Evolutionary conservation across 37 sponge, comb jelly and placozoan genomes (phyloP).

Genomic region (Oscarella lobularis): DNA sequence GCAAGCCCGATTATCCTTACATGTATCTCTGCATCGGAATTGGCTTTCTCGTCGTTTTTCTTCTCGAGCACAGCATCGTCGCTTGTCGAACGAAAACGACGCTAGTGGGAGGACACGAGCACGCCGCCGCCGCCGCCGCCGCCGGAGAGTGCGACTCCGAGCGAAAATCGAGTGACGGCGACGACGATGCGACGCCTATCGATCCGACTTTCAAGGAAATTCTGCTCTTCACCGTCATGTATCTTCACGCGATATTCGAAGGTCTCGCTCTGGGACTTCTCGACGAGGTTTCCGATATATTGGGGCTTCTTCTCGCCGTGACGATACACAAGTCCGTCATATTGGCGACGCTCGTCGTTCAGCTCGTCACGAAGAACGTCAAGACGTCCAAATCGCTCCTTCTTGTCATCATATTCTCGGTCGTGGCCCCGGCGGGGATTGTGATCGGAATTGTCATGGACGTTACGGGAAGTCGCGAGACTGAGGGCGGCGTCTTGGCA

Average conservation of each 20-base stretch:
- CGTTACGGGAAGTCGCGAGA: background rate
- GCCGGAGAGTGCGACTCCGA: background rate
- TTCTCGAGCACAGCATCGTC: background rate
- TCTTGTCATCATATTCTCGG: background rate
- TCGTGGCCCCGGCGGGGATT: background rate
- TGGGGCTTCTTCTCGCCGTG: background rate
- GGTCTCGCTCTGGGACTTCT: background rate
- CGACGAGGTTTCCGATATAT: background rate
- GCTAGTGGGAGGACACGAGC: background rate
- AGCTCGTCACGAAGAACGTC: background rate
- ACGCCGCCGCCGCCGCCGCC: background rate
- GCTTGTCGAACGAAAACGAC: background rate
- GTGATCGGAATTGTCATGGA: background rate
- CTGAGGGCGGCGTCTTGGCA: background rate
- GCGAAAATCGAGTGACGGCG: background rate
- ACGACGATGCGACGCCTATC: background rate
- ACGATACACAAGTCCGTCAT: background rate
- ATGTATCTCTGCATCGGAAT: background rate
- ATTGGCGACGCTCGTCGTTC: background rate
- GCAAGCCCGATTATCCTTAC: background rate
- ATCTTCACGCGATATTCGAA: background rate
- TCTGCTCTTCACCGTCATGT: background rate
- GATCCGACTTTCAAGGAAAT: background rate
- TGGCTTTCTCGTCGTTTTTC: background rate
- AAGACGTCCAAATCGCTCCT: background rate